Evolutionary conservation across 2,888 invertebrate species (phyloP).

Genomic region (Buathra laborator): DNA sequence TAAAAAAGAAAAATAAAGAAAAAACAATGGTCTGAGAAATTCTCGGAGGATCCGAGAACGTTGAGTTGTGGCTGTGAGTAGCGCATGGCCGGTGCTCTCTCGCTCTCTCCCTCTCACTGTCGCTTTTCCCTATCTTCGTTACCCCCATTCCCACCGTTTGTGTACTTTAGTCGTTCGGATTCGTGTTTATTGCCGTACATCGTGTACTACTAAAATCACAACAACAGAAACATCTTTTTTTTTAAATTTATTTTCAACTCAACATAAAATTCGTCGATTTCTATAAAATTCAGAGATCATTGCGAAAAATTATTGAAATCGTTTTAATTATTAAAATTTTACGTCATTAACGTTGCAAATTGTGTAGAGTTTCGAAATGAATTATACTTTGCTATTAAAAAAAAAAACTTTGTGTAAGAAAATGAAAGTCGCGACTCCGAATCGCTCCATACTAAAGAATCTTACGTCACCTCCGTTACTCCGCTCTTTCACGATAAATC

Average conservation of each 20-base stretch:
- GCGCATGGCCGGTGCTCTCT: slow-evolving; percentile 84
- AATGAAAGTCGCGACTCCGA: slow-evolving; percentile 30
- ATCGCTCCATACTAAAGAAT: neutral
- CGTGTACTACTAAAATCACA: neutral
- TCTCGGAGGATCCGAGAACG: slow-evolving; percentile 73
- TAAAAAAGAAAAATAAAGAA: slow-evolving; percentile 32
- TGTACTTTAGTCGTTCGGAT: slow-evolving; percentile 26
- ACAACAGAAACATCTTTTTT: neutral
- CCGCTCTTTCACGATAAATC: neutral
- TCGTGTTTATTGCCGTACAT: slow-evolving; percentile 43
- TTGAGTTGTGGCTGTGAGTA: slow-evolving; percentile 82
- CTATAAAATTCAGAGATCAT: slow-evolving; percentile 43
- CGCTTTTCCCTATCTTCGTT: slow-evolving; percentile 59
- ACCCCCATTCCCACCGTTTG: slow-evolving; percentile 32
- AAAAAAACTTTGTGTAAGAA: too few species aligned
- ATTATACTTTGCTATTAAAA: too few species aligned
- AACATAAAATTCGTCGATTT: slow-evolving; percentile 51
- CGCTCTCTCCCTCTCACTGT: slow-evolving; percentile 71
- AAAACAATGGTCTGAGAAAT: slow-evolving; percentile 45
- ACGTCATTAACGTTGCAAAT: neutral
- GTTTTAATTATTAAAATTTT: neutral
- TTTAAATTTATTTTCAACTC: neutral
- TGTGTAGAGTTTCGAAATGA: neutral
- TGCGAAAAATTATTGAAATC: neutral
- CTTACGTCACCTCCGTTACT: neutral